Evolutionary conservation across 2,888 invertebrate genomes (phyloP), one percentile per base, ranked within the genome.

Genomic region (Helobdella robusta): DNA sequence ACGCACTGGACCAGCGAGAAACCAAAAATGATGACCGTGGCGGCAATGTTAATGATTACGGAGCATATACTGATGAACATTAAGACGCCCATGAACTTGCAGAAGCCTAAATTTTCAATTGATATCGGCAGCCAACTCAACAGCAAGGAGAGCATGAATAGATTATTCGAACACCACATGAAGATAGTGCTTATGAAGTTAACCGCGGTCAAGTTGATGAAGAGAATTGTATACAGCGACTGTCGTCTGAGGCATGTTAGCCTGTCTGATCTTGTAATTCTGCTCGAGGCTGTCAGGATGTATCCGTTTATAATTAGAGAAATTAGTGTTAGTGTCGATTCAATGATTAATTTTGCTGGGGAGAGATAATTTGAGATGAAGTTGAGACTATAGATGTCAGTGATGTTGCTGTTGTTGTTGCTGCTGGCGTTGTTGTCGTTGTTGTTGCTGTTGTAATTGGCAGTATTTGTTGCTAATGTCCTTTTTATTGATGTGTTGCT

Each of bases 131-230:
- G 25, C 11, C 66, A n/a, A 5, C 35, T 34, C 20, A 35, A 40
- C 25, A 56, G 25, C 1, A 52, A 20, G 58, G 68, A 66, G 18
- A 69, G 34, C 54, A 60, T 66, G 20, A 70, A 32, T 25, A 56
- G 35, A 50, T 70, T 70, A 62, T 70, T 70, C 30, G 67, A 67
- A 23, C 66, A 8, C 67, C 68, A 68, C 18, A 67, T 66, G n/a
- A 68, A 30, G 0, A 62, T 3, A 11, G 62, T 60, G 18, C 65
- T 46, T n/a, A 70, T 34, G 20, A 65, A 63, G 65, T 70, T 71
- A 34, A 65, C 68, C 1, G 68, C 40, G 6, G 67, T 63, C 58
- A 71, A 59, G 59, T 71, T 71, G 46, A 64, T 44, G 62, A 69
- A 71, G 23, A 69, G 66, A 18, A 64, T 63, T 36, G 66, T 66